A percentile compares a stretch with the other conserved stretches of the same genome.
phyloP scores from a whole-genome alignment of 23 tunicate species.

The Trididemnum clinides region DNA sequence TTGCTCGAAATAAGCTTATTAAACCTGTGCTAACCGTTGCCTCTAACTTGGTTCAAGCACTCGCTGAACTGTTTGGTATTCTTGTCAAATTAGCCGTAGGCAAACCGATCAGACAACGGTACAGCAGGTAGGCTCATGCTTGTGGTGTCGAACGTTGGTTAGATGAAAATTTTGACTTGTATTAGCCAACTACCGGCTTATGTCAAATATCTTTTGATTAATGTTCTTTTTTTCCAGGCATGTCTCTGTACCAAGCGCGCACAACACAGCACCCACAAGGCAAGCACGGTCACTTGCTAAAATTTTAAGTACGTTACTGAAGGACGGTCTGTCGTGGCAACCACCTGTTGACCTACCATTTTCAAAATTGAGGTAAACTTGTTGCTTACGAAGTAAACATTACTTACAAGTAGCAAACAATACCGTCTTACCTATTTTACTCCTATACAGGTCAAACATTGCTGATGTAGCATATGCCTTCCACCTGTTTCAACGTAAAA shows the following conservation, averaged over 20 bases:
- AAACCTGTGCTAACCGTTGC: slow-evolving; percentile 74
- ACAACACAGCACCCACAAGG: slow-evolving; percentile 43
- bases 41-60: slow-evolving; percentile 77
- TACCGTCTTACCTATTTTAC: too few species aligned
- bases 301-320: slow-evolving; percentile 40
- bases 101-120: slow-evolving; percentile 64
- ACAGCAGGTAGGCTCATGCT: slow-evolving; percentile 47
- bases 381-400: too few species aligned
- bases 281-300: slow-evolving; percentile 52
- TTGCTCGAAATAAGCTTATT: slow-evolving; percentile 64
- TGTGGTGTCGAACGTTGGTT: too few species aligned
- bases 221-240: slow-evolving; percentile 40
- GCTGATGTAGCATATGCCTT: too few species aligned
- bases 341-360: slow-evolving; percentile 47
- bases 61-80: slow-evolving; percentile 82
- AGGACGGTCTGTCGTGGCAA: slow-evolving; percentile 64
- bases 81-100: slow-evolving; percentile 84
- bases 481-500: too few species aligned
- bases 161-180: too few species aligned
- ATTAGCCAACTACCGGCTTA: too few species aligned
- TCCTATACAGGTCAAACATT: too few species aligned
- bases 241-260: slow-evolving; percentile 37
- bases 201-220: too few species aligned
- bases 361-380: slow-evolving; percentile 60
- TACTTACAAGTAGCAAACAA: too few species aligned